These are phyloP conservation scores for Spermophilus dauricus DNA, from an alignment of 2,113 vertebrate genomes.

Conservation along the genomic window DNA sequence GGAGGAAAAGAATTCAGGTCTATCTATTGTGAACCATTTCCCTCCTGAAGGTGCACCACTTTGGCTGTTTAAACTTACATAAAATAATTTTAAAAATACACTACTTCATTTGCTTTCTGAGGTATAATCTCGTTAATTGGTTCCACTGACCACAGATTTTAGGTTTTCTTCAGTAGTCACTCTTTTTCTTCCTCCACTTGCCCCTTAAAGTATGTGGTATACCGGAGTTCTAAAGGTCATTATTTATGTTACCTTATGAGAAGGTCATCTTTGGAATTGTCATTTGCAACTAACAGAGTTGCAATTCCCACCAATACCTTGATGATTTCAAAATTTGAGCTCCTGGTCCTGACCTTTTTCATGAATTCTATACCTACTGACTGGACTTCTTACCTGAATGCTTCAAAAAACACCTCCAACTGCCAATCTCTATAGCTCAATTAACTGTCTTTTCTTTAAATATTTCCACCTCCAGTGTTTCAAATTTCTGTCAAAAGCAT, in stretches of 20 bases:
- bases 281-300: neutral
- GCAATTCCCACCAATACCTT: neutral
- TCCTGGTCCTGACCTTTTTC: neutral
- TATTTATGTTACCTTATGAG: neutral
- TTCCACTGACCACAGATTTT: neutral
- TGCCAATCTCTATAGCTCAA: neutral
- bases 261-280: neutral
- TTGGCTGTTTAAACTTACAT: neutral
- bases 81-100: neutral
- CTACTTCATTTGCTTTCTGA: neutral
- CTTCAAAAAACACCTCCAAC: constrained; percentile 5
- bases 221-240: neutral
- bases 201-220: neutral
- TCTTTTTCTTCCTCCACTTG: neutral
- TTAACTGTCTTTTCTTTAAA: neutral
- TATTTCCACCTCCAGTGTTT: neutral
- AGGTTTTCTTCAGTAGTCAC: neutral
- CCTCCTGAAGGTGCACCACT: neutral
- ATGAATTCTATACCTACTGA: neutral
- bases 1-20: neutral
- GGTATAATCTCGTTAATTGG: neutral
- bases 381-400: neutral
- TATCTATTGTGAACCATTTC: neutral
- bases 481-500: neutral
- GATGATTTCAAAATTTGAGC: neutral